These are phyloP conservation scores for Linepithema humile DNA, from an alignment of 1,140 invertebrate species.

Conservation along the genomic window DNA sequence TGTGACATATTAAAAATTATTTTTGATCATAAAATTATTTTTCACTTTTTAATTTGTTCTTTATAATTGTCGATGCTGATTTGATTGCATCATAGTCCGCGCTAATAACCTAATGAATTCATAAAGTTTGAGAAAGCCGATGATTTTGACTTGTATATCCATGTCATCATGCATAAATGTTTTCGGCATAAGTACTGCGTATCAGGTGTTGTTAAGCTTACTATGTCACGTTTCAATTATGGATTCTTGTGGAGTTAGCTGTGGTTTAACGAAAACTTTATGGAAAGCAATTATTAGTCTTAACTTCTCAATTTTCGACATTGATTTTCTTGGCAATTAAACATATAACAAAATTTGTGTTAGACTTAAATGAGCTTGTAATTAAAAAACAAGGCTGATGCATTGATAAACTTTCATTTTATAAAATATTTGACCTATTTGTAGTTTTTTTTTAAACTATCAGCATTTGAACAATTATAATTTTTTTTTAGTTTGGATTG, in stretches of 20 bases:
- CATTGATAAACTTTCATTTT: background rate
- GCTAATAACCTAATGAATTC: background rate
- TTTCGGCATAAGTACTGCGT: background rate
- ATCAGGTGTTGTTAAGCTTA: slow-evolving; percentile 34
- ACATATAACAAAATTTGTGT: slow-evolving; percentile 37
- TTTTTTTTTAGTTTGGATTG: background rate
- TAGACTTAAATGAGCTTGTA: slow-evolving; percentile 34
- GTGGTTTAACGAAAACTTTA: slow-evolving; percentile 44
- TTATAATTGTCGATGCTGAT: too few relatives aligned
- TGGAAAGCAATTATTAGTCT: slow-evolving; percentile 49
- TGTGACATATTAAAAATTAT: too few relatives aligned
- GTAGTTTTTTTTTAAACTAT: background rate
- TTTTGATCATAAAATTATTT: too few relatives aligned
- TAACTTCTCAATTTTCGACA: slow-evolving; percentile 49
- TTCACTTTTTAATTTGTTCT: too few relatives aligned
- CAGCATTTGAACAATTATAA: background rate
- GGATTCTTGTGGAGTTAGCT: slow-evolving; percentile 41
- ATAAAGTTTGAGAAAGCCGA: background rate
- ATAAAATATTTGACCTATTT: background rate
- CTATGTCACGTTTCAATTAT: slow-evolving; percentile 31
- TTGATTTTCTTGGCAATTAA: slow-evolving; percentile 41
- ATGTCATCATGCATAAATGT: background rate
- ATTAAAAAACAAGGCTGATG: slow-evolving; percentile 5
- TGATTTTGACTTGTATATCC: background rate
- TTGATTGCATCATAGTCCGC: too few relatives aligned